These are phyloP conservation scores for Spatulosminthurus flaviceps DNA, from an alignment of 2,888 invertebrate species.

Conservation along the genomic window DNA sequence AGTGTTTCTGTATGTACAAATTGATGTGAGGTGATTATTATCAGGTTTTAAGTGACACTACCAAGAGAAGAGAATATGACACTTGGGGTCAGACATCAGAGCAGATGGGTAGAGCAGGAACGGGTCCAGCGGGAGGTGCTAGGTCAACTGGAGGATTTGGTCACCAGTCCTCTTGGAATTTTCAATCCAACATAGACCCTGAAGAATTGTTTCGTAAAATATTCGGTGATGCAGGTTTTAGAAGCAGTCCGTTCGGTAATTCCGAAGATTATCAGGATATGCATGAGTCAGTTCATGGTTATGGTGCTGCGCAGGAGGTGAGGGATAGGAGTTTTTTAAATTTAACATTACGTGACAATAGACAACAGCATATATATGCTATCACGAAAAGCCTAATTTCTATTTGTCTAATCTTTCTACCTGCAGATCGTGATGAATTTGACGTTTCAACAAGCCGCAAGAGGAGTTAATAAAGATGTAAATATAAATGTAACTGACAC, in stretches of 20 bases:
- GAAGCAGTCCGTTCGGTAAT: slow-evolving; percentile 69
- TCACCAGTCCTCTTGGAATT: slow-evolving; percentile 82
- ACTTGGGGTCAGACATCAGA: slow-evolving; percentile 89
- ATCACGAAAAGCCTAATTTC: no score
- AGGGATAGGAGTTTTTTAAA: slow-evolving; percentile 35
- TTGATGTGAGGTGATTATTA: neutral
- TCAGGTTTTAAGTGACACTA: slow-evolving; percentile 87
- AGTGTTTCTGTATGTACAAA: no score
- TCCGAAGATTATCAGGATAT: slow-evolving; percentile 75
- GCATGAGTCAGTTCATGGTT: slow-evolving; percentile 80
- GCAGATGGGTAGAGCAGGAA: slow-evolving; percentile 80
- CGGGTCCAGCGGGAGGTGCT: slow-evolving; percentile 65
- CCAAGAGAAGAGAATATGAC: slow-evolving; percentile 92
- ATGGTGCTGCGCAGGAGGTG: slow-evolving; percentile 89
- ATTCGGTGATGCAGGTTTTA: slow-evolving; percentile 72
- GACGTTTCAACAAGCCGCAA: slow-evolving; percentile 91
- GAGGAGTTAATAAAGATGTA: slow-evolving; percentile 94
- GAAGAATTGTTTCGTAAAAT: slow-evolving; percentile 97
- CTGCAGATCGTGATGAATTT: slow-evolving; percentile 83
- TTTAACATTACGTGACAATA: neutral
- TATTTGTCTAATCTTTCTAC: slow-evolving; percentile 16
- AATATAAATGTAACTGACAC: slow-evolving; percentile 90
- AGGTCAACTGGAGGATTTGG: slow-evolving; percentile 69
- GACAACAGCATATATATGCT: neutral
- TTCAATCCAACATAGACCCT: slow-evolving; percentile 89